These are phyloP conservation scores for Agrotis clavis DNA, from an alignment of 2,888 invertebrate genomes.

Conservation along the genomic window DNA sequence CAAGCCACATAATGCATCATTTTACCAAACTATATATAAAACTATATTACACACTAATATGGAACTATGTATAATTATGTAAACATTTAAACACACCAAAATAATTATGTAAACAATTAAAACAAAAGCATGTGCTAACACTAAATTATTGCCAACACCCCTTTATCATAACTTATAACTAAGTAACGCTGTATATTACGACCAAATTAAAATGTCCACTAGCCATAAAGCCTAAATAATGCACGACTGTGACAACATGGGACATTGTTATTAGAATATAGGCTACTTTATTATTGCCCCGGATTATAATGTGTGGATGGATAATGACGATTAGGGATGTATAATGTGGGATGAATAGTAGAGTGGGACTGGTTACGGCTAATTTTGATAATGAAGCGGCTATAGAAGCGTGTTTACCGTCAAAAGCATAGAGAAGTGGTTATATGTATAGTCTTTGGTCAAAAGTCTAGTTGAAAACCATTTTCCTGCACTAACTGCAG, in stretches of 20 bases:
- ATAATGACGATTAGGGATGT: conserved; percentile 43
- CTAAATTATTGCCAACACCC: conserved; percentile 28
- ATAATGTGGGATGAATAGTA: conserved; percentile 26
- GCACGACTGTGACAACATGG: conserved; percentile 35
- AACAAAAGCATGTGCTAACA: conserved; percentile 30
- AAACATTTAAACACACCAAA: conserved; percentile 9
- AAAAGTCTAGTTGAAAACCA: too few species aligned
- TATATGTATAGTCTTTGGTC: too few species aligned
- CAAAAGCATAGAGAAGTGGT: too few species aligned
- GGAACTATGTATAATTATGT: too few species aligned
- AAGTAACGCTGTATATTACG: conserved; percentile 32
- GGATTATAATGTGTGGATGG: conserved; percentile 47
- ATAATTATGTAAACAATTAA: conserved; percentile 1
- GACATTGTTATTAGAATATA: conserved; percentile 51
- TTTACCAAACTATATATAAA: not conserved
- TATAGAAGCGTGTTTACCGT: not conserved
- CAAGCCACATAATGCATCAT: not conserved
- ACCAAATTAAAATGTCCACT: conserved; percentile 52
- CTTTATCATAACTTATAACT: conserved; percentile 44
- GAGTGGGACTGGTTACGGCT: not conserved
- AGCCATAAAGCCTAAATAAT: conserved; percentile 42
- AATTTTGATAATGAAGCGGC: conserved; percentile 22
- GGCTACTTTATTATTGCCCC: conserved; percentile 49
- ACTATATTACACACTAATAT: conserved; percentile 5
- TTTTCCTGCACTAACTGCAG: too few species aligned